Evolutionary conservation across 2,113 vertebrate species (phyloP).

Genomic region (Paratilapia polleni): DNA sequence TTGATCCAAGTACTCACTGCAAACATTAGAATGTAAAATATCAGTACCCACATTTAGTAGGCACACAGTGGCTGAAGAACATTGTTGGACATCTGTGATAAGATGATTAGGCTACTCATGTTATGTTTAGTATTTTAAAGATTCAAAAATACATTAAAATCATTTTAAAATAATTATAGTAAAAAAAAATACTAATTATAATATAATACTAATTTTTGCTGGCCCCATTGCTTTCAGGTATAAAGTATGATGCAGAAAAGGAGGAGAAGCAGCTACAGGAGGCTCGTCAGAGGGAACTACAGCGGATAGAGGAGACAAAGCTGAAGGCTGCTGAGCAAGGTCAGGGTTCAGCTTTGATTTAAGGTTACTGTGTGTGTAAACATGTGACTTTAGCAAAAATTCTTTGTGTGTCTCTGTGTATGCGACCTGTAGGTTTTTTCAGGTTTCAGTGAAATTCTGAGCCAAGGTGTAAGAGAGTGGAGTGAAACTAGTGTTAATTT

Average conservation of each 20-base stretch:
- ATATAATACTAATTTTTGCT: background rate
- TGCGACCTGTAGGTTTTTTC: background rate
- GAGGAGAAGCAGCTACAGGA: conserved; percentile 92
- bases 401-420: background rate
- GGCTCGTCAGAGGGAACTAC: conserved; percentile 90
- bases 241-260: conserved; percentile 95
- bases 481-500: background rate
- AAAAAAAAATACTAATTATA: background rate
- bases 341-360: conserved; percentile 62
- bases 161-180: background rate
- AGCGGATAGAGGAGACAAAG: conserved; percentile 96
- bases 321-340: conserved; percentile 92
- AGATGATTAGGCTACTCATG: background rate
- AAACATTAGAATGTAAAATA: background rate
- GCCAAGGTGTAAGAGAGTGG: background rate
- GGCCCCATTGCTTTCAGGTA: conserved; percentile 78
- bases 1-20: background rate
- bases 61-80: background rate
- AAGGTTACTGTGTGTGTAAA: background rate
- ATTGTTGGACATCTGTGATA: background rate
- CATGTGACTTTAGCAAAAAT: background rate
- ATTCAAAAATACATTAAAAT: background rate
- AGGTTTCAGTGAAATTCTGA: background rate
- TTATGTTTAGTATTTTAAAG: background rate
- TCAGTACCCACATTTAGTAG: background rate